Conservation (phyloP, 1,140 invertebrate genomes). For the Harpegnathos saltator region DNA sequence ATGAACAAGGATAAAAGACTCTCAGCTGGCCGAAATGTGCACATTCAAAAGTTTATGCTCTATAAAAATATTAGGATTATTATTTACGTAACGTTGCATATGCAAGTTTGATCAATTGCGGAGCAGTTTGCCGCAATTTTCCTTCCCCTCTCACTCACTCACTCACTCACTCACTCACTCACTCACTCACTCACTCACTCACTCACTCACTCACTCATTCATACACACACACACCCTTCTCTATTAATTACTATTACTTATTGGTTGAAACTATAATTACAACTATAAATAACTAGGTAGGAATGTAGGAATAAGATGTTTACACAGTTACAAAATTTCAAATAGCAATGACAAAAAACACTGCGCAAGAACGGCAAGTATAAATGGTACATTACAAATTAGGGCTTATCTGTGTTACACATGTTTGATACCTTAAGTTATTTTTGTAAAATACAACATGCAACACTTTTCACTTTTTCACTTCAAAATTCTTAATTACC, state of each 20-base stretch:
- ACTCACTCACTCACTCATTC: no score
- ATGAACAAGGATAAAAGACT: constrained; percentile 75
- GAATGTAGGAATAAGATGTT: constrained; percentile 74
- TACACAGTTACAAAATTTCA: constrained; percentile 76
- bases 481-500: constrained; percentile 51
- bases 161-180: no score
- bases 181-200: no score
- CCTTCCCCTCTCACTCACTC: no score
- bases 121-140: constrained; percentile 9
- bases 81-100: constrained; percentile 62
- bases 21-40: constrained; percentile 78
- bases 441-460: constrained; percentile 74
- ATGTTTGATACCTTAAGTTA: constrained; percentile 74
- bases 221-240: constrained; percentile 45
- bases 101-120: constrained; percentile 72
- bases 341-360: constrained; percentile 65
- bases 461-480: constrained; percentile 70
- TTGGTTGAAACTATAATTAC: constrained; percentile 65
- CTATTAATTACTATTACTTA: constrained; percentile 58
- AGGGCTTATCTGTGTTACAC: constrained; percentile 67
- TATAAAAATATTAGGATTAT: constrained; percentile 79
- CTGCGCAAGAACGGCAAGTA: constrained; percentile 80
- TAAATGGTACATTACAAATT: constrained; percentile 72
- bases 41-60: constrained; percentile 75
- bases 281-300: constrained; percentile 73